Conservation (phyloP, 2,113 vertebrate genomes). For the Quiscalus mexicanus region DNA sequence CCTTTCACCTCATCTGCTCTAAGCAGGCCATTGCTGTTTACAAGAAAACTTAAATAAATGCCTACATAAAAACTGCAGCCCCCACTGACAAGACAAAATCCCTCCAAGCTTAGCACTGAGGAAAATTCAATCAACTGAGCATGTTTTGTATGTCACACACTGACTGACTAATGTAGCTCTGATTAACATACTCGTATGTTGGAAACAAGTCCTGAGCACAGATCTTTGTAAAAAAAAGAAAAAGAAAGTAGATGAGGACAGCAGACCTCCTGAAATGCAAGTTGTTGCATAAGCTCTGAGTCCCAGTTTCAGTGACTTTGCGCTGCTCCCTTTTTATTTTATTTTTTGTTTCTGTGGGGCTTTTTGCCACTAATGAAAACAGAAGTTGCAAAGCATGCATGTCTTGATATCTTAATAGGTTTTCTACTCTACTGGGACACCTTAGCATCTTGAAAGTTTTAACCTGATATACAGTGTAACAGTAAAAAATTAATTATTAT, state of each 20-base stretch:
- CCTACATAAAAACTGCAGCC: not conserved
- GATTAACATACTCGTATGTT: not conserved
- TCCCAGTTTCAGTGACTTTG: constrained; percentile 16
- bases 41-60: not conserved
- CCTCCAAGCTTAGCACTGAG: not conserved
- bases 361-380: constrained; percentile 68
- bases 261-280: not conserved
- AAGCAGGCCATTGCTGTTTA: not conserved
- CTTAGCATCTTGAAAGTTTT: constrained; percentile 72
- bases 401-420: constrained; percentile 75
- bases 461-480: constrained; percentile 71
- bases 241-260: not conserved
- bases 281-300: not conserved
- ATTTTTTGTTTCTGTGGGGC: not conserved
- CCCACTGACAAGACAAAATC: not conserved
- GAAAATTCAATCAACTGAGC: not conserved
- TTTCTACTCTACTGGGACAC: constrained; percentile 68
- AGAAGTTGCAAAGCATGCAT: constrained; percentile 70
- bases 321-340: not conserved
- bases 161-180: not conserved
- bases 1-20: not conserved
- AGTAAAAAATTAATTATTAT: constrained; percentile 75
- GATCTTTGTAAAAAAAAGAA: not conserved
- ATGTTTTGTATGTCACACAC: not conserved
- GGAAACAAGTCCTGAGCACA: not conserved